Base-by-base conservation (phyloP, 1,140 invertebrate genomes). In the Oreohelix idahoensis region DNA sequence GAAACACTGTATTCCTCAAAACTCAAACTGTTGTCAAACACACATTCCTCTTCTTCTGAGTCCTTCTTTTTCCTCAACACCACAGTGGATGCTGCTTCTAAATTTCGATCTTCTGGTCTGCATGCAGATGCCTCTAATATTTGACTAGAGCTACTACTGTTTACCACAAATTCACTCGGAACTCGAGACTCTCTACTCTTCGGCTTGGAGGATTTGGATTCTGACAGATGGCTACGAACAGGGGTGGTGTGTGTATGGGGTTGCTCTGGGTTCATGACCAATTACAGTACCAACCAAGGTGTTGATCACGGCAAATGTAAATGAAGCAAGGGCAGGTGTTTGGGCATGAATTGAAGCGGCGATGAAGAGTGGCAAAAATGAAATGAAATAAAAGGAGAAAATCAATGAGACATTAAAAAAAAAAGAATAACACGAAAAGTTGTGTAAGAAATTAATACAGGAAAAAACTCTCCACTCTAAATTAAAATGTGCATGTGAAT, bases 21-120 rank as follows among this genome's bases (percentile, higher is more conserved):
- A 51, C 78, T 79, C 39, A 79, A 38, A 69, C n/a, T 38, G 53
- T 69, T 35, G 17, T 79, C 78, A 79, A 69, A 79, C 5, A 17
- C 26, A 69, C 23, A 63, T 69, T 36, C 58, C 39, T 79, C 78
- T n/a, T 69, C 78, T 38, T 35, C 29, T 26, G 26, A 1, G 15
- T 45, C 42, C 17, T 39, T 69, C 36, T 69, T 79, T 39, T 79
- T 38, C 45, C 32, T 51, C 51, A 39, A 20, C n/a, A 58, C 5
- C 5, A 78, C 32, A 5, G 20, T 32, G 2, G 73, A 17, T 1
- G n/a, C 15, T 10, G 32, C 42, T 39, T 71, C 69, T 39, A 35
- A 11, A 11, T 32, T 17, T 39, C 38, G 38, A 17, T 1, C 11
- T 42, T 49, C 73, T 10, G 23, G 17, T 32, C 42, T 49, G 73